Conservation (phyloP, 2,888 invertebrate species). For the Dasysyrphus tricinctus region DNA sequence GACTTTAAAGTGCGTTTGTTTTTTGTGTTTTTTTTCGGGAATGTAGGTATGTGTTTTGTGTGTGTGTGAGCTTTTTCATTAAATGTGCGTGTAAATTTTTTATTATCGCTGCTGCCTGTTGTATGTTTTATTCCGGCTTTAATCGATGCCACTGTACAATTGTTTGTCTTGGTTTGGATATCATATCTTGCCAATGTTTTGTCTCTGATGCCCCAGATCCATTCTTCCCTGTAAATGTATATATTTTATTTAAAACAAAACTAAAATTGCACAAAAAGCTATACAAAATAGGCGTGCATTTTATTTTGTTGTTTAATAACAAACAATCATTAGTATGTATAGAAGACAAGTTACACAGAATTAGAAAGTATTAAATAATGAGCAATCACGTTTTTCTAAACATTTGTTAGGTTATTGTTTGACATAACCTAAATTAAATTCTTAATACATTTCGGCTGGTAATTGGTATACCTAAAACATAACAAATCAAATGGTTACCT, state of each 20-base stretch:
- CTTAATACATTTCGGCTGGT: no score
- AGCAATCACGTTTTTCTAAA: no score
- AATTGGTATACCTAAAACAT: no score
- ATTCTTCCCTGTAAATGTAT: slow-evolving; percentile 88
- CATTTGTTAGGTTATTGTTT: no score
- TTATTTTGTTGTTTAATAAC: neutral
- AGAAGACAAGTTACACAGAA: neutral
- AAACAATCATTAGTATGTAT: neutral
- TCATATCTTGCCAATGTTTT: slow-evolving; percentile 99
- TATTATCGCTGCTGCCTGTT: slow-evolving; percentile 59
- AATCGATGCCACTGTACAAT: slow-evolving; percentile 98
- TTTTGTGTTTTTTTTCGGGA: neutral
- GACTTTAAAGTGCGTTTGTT: slow-evolving; percentile 21
- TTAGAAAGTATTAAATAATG: neutral
- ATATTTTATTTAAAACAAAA: slow-evolving; percentile 27
- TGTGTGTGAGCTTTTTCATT: slow-evolving; percentile 14
- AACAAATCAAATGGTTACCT: no score
- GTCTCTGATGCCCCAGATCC: slow-evolving; percentile 97
- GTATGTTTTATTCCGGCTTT: slow-evolving; percentile 91
- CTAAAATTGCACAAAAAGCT: neutral
- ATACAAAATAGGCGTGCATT: neutral
- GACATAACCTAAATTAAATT: no score
- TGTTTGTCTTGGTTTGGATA: slow-evolving; percentile 97
- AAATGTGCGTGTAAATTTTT: slow-evolving; percentile 64
- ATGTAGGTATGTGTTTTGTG: neutral